Base-by-base conservation (phyloP, 2,888 invertebrate species). In the Lepas anatifera region DNA sequence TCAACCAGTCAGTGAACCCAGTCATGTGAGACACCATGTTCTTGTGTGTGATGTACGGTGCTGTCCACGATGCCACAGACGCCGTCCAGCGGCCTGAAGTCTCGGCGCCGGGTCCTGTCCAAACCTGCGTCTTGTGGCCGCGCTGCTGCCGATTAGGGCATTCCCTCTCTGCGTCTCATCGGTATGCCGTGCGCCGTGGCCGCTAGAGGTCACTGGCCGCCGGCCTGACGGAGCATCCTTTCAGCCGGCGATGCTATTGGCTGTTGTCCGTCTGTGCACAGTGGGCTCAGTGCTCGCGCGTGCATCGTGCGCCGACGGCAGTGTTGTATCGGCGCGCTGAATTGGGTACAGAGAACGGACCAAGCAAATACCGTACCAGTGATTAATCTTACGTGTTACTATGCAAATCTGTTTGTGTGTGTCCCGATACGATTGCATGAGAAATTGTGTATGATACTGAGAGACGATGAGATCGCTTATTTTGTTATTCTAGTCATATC, bases 401-500 rank as follows among this genome's bases (percentile, higher is more conserved):
- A 22, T 58, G 58, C 25, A 3, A 16, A 2, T 13, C 32, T 16
- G 32, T 16, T 29, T 18, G 58, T 2, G 27, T 27, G 11, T 27
- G 27, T 58, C 32, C 35, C 32, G 8, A 58, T 58, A 58, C 6
- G 35, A 58, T n/a, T n/a, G n/a, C n/a, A n/a, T n/a, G n/a, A n/a
- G n/a, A n/a, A n/a, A n/a, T n/a, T n/a, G n/a, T n/a, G n/a, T n/a
- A n/a, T n/a, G n/a, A n/a, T n/a, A n/a, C n/a, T n/a, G n/a, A n/a
- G n/a, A n/a, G n/a, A n/a, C n/a, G 58, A 58, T 22, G 35, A 58
- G 22, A 58, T 58, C 58, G 58, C 58, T 58, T 58, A 58, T 58
- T 58, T 58, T 58, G 58, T 58, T 58, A 58, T 58, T 58, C 58
- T 58, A 58, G 58, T 58, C 58, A 58, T 35, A 58, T 58, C 58